Conservation (phyloP, 2,797 vertebrate genomes). For the Falco rusticolus region DNA sequence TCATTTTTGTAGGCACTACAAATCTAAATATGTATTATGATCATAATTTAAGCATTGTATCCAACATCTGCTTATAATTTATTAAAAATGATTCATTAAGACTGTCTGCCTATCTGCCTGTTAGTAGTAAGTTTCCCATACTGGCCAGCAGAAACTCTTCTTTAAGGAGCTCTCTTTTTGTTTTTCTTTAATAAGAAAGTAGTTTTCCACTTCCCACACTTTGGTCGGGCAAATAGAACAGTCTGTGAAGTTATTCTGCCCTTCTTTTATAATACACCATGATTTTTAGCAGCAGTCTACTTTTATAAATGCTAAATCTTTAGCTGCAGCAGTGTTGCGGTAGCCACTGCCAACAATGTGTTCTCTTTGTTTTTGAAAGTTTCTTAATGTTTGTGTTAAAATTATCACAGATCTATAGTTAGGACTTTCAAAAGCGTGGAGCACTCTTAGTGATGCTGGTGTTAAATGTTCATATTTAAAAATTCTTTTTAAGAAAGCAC, state of each 20-base stretch:
- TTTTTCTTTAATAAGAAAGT: not conserved
- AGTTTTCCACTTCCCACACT: not conserved
- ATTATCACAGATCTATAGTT: not conserved
- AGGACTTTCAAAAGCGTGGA: not conserved
- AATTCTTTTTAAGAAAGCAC: not conserved
- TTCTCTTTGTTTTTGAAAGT: not conserved
- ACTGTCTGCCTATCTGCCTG: not conserved
- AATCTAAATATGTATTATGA: not conserved
- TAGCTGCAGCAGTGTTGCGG: not conserved
- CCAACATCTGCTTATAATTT: not conserved
- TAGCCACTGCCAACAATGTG: not conserved
- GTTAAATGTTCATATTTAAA: not conserved
- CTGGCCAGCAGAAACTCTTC: not conserved
- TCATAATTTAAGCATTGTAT: not conserved
- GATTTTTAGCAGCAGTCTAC: not conserved
- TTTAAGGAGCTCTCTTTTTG: not conserved
- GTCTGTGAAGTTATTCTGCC: not conserved
- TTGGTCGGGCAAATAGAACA: not conserved
- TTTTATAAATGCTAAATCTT: not conserved
- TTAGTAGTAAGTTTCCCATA: not conserved
- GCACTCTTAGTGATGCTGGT: fast-evolving
- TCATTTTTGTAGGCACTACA: not conserved
- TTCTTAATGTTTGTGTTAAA: not conserved
- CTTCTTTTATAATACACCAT: not conserved
- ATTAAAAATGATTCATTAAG: not conserved